These are phyloP conservation scores for Zaprionus taronus DNA, from an alignment of 1,140 invertebrate genomes.

Conservation along the genomic window DNA sequence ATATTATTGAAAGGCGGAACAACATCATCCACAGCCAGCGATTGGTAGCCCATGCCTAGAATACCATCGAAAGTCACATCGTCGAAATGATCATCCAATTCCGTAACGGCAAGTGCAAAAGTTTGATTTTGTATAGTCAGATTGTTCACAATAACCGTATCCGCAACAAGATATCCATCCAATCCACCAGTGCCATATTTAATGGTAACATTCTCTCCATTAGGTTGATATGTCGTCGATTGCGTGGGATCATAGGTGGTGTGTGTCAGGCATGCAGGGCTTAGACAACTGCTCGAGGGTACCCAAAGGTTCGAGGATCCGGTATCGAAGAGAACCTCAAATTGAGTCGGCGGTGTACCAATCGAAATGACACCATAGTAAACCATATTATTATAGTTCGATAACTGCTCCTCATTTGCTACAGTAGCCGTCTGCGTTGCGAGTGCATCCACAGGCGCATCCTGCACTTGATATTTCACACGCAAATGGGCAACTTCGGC, in stretches of 20 bases:
- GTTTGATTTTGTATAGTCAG: slow-evolving; percentile 91
- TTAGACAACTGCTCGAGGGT: slow-evolving; percentile 95
- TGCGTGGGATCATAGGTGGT: slow-evolving; percentile 92
- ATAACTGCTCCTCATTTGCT: slow-evolving; percentile 88
- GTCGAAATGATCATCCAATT: slow-evolving; percentile 95
- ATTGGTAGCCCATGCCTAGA: slow-evolving; percentile 94
- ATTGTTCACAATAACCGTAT: slow-evolving; percentile 89
- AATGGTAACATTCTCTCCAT: slow-evolving; percentile 96
- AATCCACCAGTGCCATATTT: slow-evolving; percentile 97
- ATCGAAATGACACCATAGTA: slow-evolving; percentile 98
- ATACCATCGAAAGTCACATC: slow-evolving; percentile 99
- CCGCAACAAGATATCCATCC: slow-evolving; percentile 96
- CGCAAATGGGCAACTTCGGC: slow-evolving; percentile 20
- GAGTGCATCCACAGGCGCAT: background rate
- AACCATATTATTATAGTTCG: slow-evolving; percentile 98
- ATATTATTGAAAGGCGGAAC: slow-evolving; percentile 97
- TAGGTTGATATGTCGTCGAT: slow-evolving; percentile 92
- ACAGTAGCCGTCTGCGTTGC: background rate
- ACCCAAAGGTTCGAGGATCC: slow-evolving; percentile 99
- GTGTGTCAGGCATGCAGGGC: slow-evolving; percentile 93
- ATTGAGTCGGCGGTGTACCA: slow-evolving; percentile 95
- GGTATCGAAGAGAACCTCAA: slow-evolving; percentile 98
- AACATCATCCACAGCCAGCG: slow-evolving; percentile 95
- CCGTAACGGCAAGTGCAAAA: slow-evolving; percentile 97
- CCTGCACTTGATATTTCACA: slow-evolving; percentile 13